Base-by-base conservation (phyloP, 2,113 vertebrate species). In the Sinocyclocheilus maitianheensis region DNA sequence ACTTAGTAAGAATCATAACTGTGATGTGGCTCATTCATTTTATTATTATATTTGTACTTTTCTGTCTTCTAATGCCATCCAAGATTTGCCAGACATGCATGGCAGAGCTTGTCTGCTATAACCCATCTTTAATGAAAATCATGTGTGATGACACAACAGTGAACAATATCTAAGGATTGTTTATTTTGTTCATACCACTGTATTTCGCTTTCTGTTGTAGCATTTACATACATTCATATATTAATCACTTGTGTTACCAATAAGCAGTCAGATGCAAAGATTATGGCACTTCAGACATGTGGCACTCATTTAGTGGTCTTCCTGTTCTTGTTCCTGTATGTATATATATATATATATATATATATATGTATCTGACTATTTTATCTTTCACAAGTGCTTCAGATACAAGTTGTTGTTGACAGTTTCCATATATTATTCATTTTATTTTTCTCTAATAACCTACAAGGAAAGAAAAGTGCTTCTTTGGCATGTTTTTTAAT, bases 211-310 rank as follows among this genome's bases (percentile, higher is more conserved):
- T 53, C 13, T 4, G 51, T 14, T 53, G 51, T 53, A 0, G 13
- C 13, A 53, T 53, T 53, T 5, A 53, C 51, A 53, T 53, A 16
- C 3, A 53, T 53, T 53, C 51, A 53, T 53, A 53, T 53, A 53
- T 53, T 53, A 53, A 53, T 53, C 14, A 53, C 51, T 53, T 53
- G 51, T 53, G 51, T 53, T 53, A 53, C 51, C 0, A 53, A 53
- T 53, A 53, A 53, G 51, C 55, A 95, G 93, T 46, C 91, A 0
- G 93, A 95, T 79, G 93, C 92, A 1, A 94, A 91, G 88, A 89
- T 87, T 67, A 95, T 94, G 88, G 94, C 93, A 5, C 65, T 95
- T 60, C 94, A 95, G 86, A 94, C 94, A 0, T 95, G 94, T 77
- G 93, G 91, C 0, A 95, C 94, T 22, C 94, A 95, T 40, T 90